Base-by-base conservation (phyloP, 1,140 invertebrate species). In the Lepidurus packardi region DNA sequence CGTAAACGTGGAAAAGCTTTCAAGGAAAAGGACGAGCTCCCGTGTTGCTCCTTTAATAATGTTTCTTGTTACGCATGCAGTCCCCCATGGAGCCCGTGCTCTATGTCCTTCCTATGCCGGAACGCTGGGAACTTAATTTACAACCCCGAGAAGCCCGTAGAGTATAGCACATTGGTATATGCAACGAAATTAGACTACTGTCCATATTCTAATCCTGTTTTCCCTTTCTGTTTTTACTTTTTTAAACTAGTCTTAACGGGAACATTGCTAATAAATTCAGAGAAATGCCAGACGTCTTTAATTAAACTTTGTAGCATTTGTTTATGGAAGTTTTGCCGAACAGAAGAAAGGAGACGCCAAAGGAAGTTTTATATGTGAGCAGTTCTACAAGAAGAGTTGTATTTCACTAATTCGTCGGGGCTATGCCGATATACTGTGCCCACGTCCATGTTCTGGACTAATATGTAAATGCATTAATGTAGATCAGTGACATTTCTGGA, bases 121-220 rank as follows among this genome's bases (percentile, higher is more conserved):
- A 65, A 65, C 21, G 53, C 53, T 65, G 8, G 16, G 53, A 65
- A 65, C 53, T 65, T 65, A 65, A 65, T 65, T 65, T 65, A 65
- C 53, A 21, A 65, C 53, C 21, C 21, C 16, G 53, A 65, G 13
- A 65, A 65, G 34, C 34, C 34, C 53, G 0, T n/a, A 0, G 7
- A 16, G 53, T n/a, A 65, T 1, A n/a, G 13, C 53, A 65, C 53
- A 65, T 65, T 65, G 16, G 53, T 21, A 65, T 65, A 65, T 65
- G 53, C 53, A 65, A 65, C 53, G 21, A 13, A 21, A 65, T 65
- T 65, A 65, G 53, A 21, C 53, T 65, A 21, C 53, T 21, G 53
- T 65, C 53, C 3, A n/a, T 65, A 65, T 65, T 65, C 53, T 9
- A 21, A 8, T 34, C 34, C 34, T 16, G 53, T 65, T 65, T 65